Evolutionary conservation across 2,797 vertebrate species (phyloP), one percentile per base, ranked within the genome.

Genomic region (Discoglossus pictus): DNA sequence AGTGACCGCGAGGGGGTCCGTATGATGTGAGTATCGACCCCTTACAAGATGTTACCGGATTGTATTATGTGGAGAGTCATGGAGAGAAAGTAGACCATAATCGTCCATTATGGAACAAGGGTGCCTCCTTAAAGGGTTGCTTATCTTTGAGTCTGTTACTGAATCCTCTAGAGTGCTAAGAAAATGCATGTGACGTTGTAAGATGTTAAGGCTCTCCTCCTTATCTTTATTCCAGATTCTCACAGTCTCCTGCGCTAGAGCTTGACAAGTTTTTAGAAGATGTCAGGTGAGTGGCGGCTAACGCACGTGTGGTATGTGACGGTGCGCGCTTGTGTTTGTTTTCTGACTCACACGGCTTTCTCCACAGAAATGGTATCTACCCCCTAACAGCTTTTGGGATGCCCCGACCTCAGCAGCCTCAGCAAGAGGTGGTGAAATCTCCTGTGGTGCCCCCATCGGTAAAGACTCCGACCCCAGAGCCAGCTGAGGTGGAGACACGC

Each of bases 191-290:
- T n/a, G n/a, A n/a, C n/a, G n/a, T n/a, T n/a, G n/a, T n/a, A n/a
- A n/a, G n/a, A n/a, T n/a, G n/a, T n/a, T n/a, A n/a, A n/a, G 11
- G 1, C 3, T 24, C 2, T 10, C 17, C 20, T 42, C 13, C 25
- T 2, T 27, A 6, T 60, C 9, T 48, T 16, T 13, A 48, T 35
- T 50, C 11, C 65, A 99, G 97, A 70, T 96, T 98, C 60, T 98
- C 95, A 5, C 96, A 99, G 43, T 98, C 97, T 73, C 96, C 96
- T 72, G 96, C 97, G 0, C 80, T 98, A 53, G 97, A 99, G 81
- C 74, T 99, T 75, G 97, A 99, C 85, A 99, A 99, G 75, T 99
- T 98, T 81, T 89, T 99, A 67, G 97, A 99, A 84, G 97, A 99
- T 68, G 97, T 99, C 36, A 93, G 96, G 97, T 98, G 74, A 83